Base-by-base conservation (phyloP, 2,888 invertebrate genomes). In the Operophtera brumata region DNA sequence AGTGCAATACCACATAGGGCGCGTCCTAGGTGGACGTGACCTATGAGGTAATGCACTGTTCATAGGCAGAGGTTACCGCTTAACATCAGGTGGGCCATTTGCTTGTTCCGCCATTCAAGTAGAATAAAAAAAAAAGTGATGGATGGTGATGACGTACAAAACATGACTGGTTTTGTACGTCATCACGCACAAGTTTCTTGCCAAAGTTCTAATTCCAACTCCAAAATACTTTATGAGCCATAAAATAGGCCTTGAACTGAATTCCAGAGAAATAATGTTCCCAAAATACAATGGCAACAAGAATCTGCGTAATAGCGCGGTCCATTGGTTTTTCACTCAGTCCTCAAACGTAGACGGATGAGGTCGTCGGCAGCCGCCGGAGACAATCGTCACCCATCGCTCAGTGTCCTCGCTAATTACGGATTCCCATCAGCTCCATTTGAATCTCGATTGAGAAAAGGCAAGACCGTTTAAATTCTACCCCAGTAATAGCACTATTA, bases 251-350 rank as follows among this genome's bases (percentile, higher is more conserved):
- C 30, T 30, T 30, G 9, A 30, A 6, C 9, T 30, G 1, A 30
- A 30, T 6, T 1, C 8, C 9, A 9, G 7, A 5, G 30, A 30
- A 30, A 30, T 9, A 30, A 30, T 30, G 1, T 5, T 13, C 9
- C 37, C 13, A 13, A 37, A 14, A 37, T 1, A 10, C 10, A 39
- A 39, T 12, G 42, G 32, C 37, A 43, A 11, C 52, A 40, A 52
- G 43, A 59, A 79, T 78, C 72, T 76, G 80, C 78, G 76, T 79
- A 86, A 87, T 89, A 84, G 81, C 82, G 77, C 80, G 84, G 78
- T 77, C 85, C 88, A 86, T 87, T 88, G 85, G 86, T 80, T 88
- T 87, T 86, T 86, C 86, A 84, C 84, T 89, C 81, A 82, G 85
- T 85, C 54, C 54, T 79, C 86, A 86, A 87, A 87, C 84, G 86